These are phyloP conservation scores for Drosophila cardini DNA, from an alignment of 1,140 invertebrate genomes.

Conservation along the genomic window DNA sequence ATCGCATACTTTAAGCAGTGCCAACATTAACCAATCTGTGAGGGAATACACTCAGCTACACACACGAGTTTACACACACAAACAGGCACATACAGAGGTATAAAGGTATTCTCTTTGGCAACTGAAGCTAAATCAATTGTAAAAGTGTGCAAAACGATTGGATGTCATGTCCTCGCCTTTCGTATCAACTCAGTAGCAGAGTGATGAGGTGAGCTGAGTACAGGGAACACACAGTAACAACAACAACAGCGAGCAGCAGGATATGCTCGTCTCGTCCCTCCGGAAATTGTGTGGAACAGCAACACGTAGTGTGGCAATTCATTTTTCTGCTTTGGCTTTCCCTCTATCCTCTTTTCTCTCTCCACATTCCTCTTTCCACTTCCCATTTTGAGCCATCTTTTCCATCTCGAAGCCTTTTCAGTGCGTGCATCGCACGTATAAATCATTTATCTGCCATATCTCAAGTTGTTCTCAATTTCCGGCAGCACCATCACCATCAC, in stretches of 20 bases:
- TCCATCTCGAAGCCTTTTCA: not conserved
- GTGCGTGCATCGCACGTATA: slow-evolving; percentile 64
- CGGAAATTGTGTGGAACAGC: slow-evolving; percentile 78
- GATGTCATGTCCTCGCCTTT: slow-evolving; percentile 52
- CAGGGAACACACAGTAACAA: not conserved
- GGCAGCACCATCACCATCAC: slow-evolving; percentile 16
- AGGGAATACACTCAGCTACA: not conserved
- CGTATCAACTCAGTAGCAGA: slow-evolving; percentile 15
- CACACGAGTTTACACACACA: not conserved
- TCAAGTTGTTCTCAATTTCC: slow-evolving; percentile 61
- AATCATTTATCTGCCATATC: slow-evolving; percentile 64
- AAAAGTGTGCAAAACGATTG: slow-evolving; percentile 74
- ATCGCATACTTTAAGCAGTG: slow-evolving; percentile 55
- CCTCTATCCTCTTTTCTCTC: not conserved
- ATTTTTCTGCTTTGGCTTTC: slow-evolving; percentile 48
- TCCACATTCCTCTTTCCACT: not conserved
- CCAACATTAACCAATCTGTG: slow-evolving; percentile 8
- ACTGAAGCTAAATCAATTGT: slow-evolving; percentile 74
- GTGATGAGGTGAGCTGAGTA: slow-evolving; percentile 60
- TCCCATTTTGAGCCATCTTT: slow-evolving; percentile 11
- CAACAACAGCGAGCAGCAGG: slow-evolving; percentile 13
- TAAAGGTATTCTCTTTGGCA: slow-evolving; percentile 10
- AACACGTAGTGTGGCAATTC: slow-evolving; percentile 74
- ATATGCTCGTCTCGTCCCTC: slow-evolving; percentile 45
- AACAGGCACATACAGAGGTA: not conserved